Percentiles rank a stretch among this genome's conserved stretches.
These are phyloP conservation scores for Argopecten irradians DNA, from an alignment of 1,140 invertebrate genomes.

Conservation along the genomic window DNA sequence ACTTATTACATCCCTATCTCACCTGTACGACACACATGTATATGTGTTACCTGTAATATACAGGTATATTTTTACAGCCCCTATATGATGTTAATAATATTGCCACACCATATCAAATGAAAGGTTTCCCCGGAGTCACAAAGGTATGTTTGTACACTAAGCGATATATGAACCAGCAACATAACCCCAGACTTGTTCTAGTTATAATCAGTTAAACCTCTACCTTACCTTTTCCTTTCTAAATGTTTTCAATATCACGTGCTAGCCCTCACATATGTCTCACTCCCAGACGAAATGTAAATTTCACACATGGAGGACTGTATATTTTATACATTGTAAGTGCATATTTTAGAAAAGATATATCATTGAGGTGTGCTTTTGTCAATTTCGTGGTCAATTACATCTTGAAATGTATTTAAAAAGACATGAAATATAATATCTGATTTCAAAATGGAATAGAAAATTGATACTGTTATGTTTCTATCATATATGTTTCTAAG, in stretches of 20 bases:
- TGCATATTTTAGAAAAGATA: no score
- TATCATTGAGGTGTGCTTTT: not conserved
- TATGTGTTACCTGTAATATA: not conserved
- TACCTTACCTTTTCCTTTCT: not conserved
- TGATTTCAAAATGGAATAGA: not conserved
- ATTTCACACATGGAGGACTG: not conserved
- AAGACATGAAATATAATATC: not conserved
- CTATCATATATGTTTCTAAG: not conserved
- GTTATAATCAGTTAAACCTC: not conserved
- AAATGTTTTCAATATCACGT: not conserved
- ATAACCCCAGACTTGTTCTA: not conserved
- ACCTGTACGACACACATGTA: not conserved
- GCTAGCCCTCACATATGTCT: not conserved
- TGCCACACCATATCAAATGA: not conserved
- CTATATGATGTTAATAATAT: not conserved
- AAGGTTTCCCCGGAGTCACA: not conserved
- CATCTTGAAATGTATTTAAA: not conserved
- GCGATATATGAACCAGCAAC: not conserved
- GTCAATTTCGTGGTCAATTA: constrained; percentile 17
- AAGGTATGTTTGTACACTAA: not conserved
- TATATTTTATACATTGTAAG: not conserved
- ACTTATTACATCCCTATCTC: not conserved
- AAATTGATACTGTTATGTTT: not conserved
- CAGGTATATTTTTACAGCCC: not conserved
- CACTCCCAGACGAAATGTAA: not conserved